A percentile compares a stretch with the other conserved stretches of the same genome.
Conservation (phyloP, 2,113 vertebrate genomes). For the Cyanocitta stelleri region DNA sequence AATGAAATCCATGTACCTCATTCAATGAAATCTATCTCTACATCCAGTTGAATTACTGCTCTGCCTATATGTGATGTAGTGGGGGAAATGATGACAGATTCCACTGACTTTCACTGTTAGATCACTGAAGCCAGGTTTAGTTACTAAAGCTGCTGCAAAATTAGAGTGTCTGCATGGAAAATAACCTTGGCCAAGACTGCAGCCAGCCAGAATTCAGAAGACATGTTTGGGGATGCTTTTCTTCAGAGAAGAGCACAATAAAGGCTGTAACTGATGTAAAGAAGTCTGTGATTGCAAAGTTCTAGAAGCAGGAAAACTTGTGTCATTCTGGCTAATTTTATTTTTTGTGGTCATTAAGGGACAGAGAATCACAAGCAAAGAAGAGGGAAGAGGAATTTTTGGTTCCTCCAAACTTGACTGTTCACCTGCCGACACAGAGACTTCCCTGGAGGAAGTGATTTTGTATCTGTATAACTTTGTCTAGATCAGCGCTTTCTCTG, state of each 20-base stretch:
- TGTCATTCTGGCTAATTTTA: not conserved
- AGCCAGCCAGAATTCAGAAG: not conserved
- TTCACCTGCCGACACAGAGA: not conserved
- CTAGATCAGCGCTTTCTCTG: not conserved
- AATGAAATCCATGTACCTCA: not conserved
- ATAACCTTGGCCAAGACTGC: not conserved
- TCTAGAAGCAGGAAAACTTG: not conserved
- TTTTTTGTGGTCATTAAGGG: not conserved
- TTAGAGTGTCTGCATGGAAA: not conserved
- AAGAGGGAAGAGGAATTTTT: not conserved
- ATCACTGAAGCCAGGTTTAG: not conserved
- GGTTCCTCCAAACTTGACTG: accelerated
- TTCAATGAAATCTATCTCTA: not conserved
- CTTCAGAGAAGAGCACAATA: not conserved
- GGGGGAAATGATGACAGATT: not conserved
- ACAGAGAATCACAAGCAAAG: not conserved
- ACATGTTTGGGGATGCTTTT: not conserved
- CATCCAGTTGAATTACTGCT: not conserved
- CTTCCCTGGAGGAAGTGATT: not conserved
- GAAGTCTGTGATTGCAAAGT: not conserved
- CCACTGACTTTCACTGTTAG: not conserved
- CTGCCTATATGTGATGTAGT: not conserved
- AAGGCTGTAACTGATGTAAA: not conserved
- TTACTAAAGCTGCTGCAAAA: not conserved
- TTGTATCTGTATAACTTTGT: not conserved